Conservation (phyloP, 2,888 invertebrate species). For the Abrostola triplasia region DNA sequence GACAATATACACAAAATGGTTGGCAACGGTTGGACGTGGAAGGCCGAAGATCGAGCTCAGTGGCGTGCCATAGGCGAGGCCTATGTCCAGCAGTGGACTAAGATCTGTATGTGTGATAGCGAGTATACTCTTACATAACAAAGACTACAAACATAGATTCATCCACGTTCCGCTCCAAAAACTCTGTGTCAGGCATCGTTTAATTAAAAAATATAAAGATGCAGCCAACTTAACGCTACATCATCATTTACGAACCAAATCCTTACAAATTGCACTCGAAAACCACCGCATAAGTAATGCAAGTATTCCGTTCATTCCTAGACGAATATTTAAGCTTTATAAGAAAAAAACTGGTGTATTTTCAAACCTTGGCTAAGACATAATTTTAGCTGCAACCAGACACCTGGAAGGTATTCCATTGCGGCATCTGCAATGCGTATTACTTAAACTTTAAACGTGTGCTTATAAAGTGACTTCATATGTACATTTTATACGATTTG, state of each 20-base stretch:
- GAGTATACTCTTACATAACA: no score
- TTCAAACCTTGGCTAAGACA: slow-evolving; percentile 36
- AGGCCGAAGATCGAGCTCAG: no score
- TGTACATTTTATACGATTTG: no score
- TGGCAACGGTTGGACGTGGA: no score
- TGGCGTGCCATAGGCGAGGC: no score
- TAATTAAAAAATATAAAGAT: slow-evolving; percentile 35
- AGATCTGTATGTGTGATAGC: no score
- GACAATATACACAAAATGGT: no score
- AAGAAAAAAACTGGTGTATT: slow-evolving; percentile 35
- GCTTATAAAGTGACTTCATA: slow-evolving; percentile 34
- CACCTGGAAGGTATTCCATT: slow-evolving; percentile 43
- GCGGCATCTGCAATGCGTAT: slow-evolving; percentile 70
- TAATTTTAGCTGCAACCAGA: slow-evolving; percentile 50
- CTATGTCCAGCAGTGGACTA: no score
- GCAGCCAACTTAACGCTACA: slow-evolving; percentile 31
- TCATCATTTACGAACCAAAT: slow-evolving; percentile 41
- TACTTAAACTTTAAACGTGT: slow-evolving; percentile 51
- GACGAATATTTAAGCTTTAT: slow-evolving; percentile 35
- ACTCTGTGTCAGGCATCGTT: not conserved
- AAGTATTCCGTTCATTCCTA: slow-evolving; percentile 21
- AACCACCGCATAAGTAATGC: slow-evolving; percentile 32
- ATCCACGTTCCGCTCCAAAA: no score
- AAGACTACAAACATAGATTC: no score
- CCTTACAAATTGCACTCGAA: slow-evolving; percentile 41